phyloP scores from a whole-genome alignment of 2,113 vertebrate genomes.

The Phaethon lepturus region DNA sequence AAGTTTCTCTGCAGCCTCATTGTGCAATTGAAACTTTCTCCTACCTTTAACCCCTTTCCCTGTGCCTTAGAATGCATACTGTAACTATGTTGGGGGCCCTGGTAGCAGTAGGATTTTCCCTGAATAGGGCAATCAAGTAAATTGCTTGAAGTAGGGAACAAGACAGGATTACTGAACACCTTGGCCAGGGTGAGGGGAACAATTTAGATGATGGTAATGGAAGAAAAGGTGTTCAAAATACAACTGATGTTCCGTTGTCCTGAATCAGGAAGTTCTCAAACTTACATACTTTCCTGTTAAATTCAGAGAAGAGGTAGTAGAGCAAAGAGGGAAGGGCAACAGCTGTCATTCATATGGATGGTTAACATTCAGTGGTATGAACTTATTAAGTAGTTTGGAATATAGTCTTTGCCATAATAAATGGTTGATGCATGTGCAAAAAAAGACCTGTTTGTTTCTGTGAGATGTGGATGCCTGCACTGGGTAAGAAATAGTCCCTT shows the following conservation, averaged over 20 bases:
- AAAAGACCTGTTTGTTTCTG: background rate
- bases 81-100: fast-evolving
- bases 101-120: background rate
- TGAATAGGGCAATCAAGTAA: background rate
- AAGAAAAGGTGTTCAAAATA: background rate
- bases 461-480: background rate
- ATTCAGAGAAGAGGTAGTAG: background rate
- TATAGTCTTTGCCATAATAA: background rate
- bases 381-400: background rate
- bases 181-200: background rate
- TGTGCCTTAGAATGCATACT: background rate
- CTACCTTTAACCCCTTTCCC: background rate
- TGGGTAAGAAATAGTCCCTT: background rate
- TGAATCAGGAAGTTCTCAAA: background rate
- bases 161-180: background rate
- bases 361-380: background rate
- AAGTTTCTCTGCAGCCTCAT: background rate
- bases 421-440: background rate
- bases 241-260: background rate
- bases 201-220: background rate
- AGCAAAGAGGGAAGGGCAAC: background rate
- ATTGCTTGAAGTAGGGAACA: background rate
- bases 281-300: background rate
- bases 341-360: background rate
- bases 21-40: background rate